These are phyloP conservation scores for Passer montanus DNA, from an alignment of 2,113 vertebrate genomes.

Conservation along the genomic window DNA sequence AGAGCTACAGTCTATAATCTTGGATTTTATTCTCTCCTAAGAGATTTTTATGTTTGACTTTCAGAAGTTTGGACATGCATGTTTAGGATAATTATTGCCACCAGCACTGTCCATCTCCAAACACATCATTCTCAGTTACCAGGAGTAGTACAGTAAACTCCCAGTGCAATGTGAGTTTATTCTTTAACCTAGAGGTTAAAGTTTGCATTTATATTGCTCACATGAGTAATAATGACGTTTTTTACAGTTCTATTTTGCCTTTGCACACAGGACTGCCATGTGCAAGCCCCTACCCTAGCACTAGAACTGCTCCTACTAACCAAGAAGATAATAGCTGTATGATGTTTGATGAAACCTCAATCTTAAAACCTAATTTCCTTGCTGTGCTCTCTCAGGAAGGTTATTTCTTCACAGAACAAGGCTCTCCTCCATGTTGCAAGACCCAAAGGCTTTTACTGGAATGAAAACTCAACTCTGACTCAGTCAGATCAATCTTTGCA, in stretches of 20 bases:
- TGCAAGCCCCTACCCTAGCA: not conserved
- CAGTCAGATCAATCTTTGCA: not conserved
- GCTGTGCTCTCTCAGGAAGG: not conserved
- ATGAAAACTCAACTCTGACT: not conserved
- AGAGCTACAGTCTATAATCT: not conserved
- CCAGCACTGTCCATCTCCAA: not conserved
- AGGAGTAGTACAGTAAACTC: not conserved
- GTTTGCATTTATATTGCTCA: not conserved
- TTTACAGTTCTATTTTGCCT: not conserved
- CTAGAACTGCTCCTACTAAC: not conserved
- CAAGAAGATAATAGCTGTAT: not conserved
- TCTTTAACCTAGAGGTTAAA: not conserved
- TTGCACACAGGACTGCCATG: not conserved
- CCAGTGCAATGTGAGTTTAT: not conserved
- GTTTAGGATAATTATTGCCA: rapidly evolving
- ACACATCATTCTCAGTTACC: not conserved
- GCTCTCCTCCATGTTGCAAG: not conserved
- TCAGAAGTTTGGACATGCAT: rapidly evolving
- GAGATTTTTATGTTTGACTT: not conserved
- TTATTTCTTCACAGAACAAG: not conserved
- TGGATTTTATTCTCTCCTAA: not conserved
- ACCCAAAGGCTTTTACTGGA: not conserved
- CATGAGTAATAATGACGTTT: not conserved
- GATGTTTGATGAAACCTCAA: not conserved
- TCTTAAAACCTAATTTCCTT: not conserved